Evolutionary conservation across 2,888 invertebrate species (phyloP).

Genomic region (Stictocephala bisonia): DNA sequence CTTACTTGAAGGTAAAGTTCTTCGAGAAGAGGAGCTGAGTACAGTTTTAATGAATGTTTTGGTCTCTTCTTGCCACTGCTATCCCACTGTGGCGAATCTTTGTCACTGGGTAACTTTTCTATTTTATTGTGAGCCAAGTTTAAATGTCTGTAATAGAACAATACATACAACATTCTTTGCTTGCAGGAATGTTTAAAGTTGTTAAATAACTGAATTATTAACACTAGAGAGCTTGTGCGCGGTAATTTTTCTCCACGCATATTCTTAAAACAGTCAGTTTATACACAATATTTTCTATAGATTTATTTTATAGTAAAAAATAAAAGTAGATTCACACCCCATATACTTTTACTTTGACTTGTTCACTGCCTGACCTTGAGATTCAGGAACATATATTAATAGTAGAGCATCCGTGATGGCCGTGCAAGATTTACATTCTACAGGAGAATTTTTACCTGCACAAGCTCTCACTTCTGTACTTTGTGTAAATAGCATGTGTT

Average conservation of each 20-base stretch:
- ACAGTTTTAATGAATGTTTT: conserved; percentile 60
- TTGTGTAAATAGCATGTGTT: conserved; percentile 1
- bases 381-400: background rate
- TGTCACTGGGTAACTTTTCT: conserved; percentile 74
- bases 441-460: background rate
- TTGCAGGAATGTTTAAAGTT: no score
- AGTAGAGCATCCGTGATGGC: background rate
- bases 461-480: background rate
- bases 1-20: conserved; percentile 86
- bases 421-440: background rate
- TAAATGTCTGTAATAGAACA: conserved; percentile 70
- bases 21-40: conserved; percentile 83
- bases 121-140: conserved; percentile 92
- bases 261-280: background rate
- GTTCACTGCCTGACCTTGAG: conserved; percentile 10
- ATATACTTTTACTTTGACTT: background rate
- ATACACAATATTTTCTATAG: no score
- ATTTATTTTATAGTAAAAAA: no score
- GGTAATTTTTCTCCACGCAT: conserved; percentile 5
- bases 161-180: background rate
- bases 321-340: background rate
- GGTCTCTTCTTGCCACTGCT: conserved; percentile 60
- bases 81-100: conserved; percentile 57
- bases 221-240: conserved; percentile 1
- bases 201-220: no score